Base-by-base conservation (phyloP, 2,888 invertebrate genomes). In the Macrophya alboannulata region DNA sequence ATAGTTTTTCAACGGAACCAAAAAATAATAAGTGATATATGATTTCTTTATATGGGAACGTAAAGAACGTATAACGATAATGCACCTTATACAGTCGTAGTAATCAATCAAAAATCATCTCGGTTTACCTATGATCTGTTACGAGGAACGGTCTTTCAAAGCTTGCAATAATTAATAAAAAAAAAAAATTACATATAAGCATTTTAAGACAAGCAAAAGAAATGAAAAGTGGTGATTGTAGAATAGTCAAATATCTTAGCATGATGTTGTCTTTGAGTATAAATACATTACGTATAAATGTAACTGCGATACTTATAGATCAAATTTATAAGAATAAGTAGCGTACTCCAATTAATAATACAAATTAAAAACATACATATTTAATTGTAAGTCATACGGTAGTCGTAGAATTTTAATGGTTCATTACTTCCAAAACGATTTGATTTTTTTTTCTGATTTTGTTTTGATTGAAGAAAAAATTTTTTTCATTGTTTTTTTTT, bases 251-350 rank as follows among this genome's bases (percentile, higher is more conserved):
- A 71, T 68, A 83, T 48, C 48, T n/a, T 83, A 83, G 83, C 71
- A 83, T 71, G 65, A 83, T 48, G 83, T 81, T 81, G 62, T 71
- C 81, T 37, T 65, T 68, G 68, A 83, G 51, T 83, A 83, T 31
- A 48, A 65, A 51, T 55, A 79, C 31, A 79, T 79, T 79, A 82
- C 81, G 65, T 82, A 43, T 62, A 83, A 83, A 83, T 83, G 83
- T 68, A 82, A 79, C 79, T 79, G 37, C 79, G 55, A 79, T 79
- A 59, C 65, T 81, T 81, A 31, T 43, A 55, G 45, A 45, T 65
- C 65, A 82, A 82, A 82, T 82, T 82, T 82, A 82, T 68, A 82
- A 43, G 68, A 83, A 40, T 71, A 71, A 83, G 83, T 83, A 83
- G 81, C 81, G 62, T 81, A 83, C 83, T 83, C 68, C 9, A 81